Base-by-base conservation (phyloP, 2,888 invertebrate species). In the Alsophila aescularia region DNA sequence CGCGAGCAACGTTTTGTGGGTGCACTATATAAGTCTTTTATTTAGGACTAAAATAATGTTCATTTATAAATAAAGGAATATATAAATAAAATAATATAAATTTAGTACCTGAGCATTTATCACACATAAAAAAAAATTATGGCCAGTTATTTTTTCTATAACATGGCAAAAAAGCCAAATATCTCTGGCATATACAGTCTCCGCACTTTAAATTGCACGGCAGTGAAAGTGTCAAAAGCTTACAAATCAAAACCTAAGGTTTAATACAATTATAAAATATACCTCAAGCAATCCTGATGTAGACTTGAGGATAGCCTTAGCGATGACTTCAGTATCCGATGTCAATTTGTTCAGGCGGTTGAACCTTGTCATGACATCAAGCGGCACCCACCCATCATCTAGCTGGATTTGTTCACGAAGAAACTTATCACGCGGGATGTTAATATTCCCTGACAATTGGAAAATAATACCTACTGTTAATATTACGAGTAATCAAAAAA, bases 341-440 rank as follows among this genome's bases (percentile, higher is more conserved):
- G 95, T 93, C 10, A 99, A 79, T 27, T 93, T 88, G 0, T 95
- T 93, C 15, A 99, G 93, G 15, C 98, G 93, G 83, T 98, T 98
- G 82, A 99, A 99, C 55, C 95, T 97, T 40, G 96, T 87, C 85
- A 99, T 93, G 0, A 96, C 94, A 0, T 95, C 94, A 39, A 99
- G 80, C 0, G 97, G 94, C 14, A 99, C 94, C 99, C 99, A 98
- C 2, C 97, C 99, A 48, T 98, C 96, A 66, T 98, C 96, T 62
- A 96, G 92, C 66, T 94, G 94, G 0, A 96, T 94, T 86, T 98
- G 96, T 58, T 96, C 96, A 69, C 95, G 94, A n/a, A 99, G 91
- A 80, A 99, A 99, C 84, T 96, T 98, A 81, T 99, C 99, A 56
- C 96, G 94, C 0, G 96, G 95, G 45, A 99, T 92, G 87, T 99